Conservation (phyloP, 2,888 invertebrate species). For the Acanthopleura granulata region DNA sequence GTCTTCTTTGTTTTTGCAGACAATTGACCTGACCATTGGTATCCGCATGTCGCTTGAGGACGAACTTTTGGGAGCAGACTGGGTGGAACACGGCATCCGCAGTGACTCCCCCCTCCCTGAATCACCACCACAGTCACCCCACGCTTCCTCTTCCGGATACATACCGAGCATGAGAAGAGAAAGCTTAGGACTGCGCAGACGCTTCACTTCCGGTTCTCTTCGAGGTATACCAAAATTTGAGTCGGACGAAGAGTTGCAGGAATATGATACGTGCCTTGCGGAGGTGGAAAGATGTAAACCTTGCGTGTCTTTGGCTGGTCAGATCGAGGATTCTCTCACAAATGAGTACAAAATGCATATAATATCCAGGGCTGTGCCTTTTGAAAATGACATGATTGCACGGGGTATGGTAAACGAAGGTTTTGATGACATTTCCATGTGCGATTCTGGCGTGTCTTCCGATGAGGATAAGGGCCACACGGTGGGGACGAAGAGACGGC, state of each 20-base stretch:
- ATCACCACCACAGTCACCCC: background rate
- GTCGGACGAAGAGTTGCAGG: background rate
- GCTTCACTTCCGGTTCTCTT: background rate
- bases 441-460: background rate
- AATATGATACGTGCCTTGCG: background rate
- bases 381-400: background rate
- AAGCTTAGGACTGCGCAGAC: background rate
- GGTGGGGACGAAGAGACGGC: background rate
- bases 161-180: background rate
- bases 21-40: slow-evolving; percentile 39
- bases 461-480: background rate
- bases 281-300: background rate
- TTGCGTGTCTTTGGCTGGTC: background rate
- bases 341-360: background rate
- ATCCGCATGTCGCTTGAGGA: slow-evolving; percentile 87
- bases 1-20: background rate
- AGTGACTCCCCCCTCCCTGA: background rate
- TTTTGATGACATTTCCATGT: background rate
- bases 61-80: slow-evolving; percentile 89
- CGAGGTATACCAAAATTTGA: background rate
- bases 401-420: too few species aligned
- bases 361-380: background rate
- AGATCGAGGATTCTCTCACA: background rate
- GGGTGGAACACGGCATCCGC: slow-evolving; percentile 80
- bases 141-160: background rate